These are phyloP conservation scores for Onychorhynchus coronatus DNA, from an alignment of 2,113 vertebrate species.

Conservation along the genomic window DNA sequence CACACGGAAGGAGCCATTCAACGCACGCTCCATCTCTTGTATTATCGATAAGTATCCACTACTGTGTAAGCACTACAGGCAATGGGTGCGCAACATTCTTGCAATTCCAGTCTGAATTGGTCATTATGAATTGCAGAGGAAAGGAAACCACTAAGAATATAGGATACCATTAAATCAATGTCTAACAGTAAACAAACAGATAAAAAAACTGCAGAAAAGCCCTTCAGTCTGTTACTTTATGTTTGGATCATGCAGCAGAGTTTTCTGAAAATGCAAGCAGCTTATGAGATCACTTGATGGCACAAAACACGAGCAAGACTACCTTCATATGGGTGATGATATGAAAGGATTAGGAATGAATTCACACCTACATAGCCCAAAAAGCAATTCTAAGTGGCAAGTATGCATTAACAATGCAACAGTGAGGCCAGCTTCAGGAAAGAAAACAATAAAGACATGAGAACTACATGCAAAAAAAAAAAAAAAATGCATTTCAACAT, in stretches of 20 bases:
- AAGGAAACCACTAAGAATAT: neutral
- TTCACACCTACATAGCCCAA: neutral
- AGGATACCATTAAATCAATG: neutral
- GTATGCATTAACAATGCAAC: neutral
- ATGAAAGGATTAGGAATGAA: neutral
- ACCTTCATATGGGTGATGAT: neutral
- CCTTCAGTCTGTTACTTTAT: neutral
- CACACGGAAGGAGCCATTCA: neutral
- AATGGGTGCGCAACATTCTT: rapidly evolving
- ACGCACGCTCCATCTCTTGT: neutral
- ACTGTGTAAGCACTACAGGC: neutral
- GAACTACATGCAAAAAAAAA: neutral
- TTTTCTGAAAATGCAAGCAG: neutral
- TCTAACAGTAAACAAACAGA: neutral
- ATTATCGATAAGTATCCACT: neutral
- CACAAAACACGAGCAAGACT: neutral
- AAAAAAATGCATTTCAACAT: neutral
- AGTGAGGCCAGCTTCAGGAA: neutral
- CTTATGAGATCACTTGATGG: neutral
- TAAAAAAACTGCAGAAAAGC: neutral
- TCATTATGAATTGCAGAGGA: neutral
- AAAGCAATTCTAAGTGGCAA: neutral
- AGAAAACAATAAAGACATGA: neutral
- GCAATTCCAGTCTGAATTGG: neutral
- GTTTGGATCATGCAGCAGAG: neutral